Evolutionary conservation across 2,797 vertebrate species (phyloP).

Genomic region (Sphenopsis melanotis): DNA sequence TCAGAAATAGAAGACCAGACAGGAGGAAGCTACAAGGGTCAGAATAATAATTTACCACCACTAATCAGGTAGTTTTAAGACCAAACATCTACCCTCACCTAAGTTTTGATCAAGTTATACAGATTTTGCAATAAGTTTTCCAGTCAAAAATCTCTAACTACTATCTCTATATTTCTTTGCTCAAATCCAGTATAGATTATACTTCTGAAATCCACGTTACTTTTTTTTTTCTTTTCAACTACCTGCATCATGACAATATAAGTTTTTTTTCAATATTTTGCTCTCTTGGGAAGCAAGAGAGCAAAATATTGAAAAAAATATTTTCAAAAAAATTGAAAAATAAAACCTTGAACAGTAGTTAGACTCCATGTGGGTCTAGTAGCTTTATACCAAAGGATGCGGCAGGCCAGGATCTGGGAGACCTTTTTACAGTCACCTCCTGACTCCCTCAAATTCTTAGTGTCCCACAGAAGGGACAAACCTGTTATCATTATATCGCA

Average conservation of each 20-base stretch:
- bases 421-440: neutral
- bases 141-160: neutral
- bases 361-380: neutral
- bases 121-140: neutral
- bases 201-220: neutral
- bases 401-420: neutral
- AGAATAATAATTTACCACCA: neutral
- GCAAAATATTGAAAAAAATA: no score
- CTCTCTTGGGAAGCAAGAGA: neutral
- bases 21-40: neutral
- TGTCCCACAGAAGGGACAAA: neutral
- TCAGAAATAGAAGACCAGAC: neutral
- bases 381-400: neutral
- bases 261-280: no score
- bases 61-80: neutral
- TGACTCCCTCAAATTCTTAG: neutral
- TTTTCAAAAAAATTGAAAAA: neutral
- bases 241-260: neutral
- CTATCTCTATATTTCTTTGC: neutral
- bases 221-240: neutral
- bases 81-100: neutral
- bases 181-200: neutral
- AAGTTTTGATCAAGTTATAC: neutral
- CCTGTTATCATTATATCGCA: no score
- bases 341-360: neutral